Evolutionary conservation across 2,113 vertebrate genomes (phyloP), one percentile per base, ranked within the genome.

Genomic region (Muntiacus muntjak): DNA sequence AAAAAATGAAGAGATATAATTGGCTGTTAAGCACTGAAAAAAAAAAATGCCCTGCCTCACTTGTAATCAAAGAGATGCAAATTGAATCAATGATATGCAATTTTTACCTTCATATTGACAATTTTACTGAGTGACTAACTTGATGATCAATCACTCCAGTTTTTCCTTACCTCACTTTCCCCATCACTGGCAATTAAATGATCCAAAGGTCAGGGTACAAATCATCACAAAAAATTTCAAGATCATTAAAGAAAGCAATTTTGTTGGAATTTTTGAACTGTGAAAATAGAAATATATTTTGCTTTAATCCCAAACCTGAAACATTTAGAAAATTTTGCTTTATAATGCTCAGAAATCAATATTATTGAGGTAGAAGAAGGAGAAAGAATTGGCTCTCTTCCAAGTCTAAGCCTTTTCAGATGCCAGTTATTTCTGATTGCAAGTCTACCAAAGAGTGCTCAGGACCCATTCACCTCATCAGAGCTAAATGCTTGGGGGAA

Each of bases 81-180:
- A 97, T 91, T 82, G 87, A 97, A 95, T 95, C 89, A 89, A 87
- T 64, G 57, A 21, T 26, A 54, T 28, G 15, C 28, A 89, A 6
- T 83, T 96, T 94, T 96, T 79, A 95, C 83, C 78, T 88, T 79
- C 26, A 86, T n/a, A 57, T 17, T 90, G 95, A 93, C 81, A 93
- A 52, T 95, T 97, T 86, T 97, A 83, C 82, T 97, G 60, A 36
- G 67, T 47, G 58, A 94, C 86, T 92, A 95, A 95, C 54, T 54
- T 89, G 55, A 64, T 87, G 93, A 96, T 95, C 3, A 11, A 58
- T 96, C 62, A 87, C 14, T 57, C 64, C 79, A 55, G 9, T 83
- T 91, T 97, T 93, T 91, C 40, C 45, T 97, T 95, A 81, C 67
- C 60, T 97, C 57, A 89, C 14, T 79, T 96, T 98, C 89, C 78